Evolutionary conservation across 2,797 vertebrate species (phyloP).

Genomic region (Sciaenops ocellatus): DNA sequence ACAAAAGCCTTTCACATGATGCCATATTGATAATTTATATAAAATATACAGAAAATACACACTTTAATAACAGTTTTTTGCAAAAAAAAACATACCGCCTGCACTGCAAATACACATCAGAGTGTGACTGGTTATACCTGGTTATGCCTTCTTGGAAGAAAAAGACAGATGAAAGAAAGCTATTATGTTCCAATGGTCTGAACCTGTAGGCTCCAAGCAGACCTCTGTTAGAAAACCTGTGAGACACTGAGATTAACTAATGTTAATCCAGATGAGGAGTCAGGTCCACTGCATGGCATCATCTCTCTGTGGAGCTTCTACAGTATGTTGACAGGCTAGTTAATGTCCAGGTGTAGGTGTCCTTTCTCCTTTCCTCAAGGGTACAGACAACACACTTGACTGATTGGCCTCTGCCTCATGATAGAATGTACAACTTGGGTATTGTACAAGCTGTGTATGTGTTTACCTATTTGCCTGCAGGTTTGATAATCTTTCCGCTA

Average conservation of each 20-base stretch:
- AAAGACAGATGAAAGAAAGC: not conserved
- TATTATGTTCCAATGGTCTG: not conserved
- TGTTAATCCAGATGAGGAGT: slow-evolving; percentile 9
- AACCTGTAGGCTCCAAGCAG: not conserved
- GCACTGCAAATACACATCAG: not conserved
- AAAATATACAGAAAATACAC: not conserved
- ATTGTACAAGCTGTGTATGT: not conserved
- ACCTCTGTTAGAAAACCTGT: slow-evolving; percentile 3
- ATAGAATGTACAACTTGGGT: not conserved
- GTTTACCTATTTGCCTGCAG: not conserved
- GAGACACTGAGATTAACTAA: not conserved
- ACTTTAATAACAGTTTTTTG: not conserved
- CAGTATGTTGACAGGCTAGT: slow-evolving; percentile 5
- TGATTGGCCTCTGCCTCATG: not conserved
- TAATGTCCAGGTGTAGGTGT: slow-evolving; percentile 13
- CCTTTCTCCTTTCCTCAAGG: slow-evolving; percentile 12
- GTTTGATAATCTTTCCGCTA: not conserved
- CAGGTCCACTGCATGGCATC: slow-evolving; percentile 16
- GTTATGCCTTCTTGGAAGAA: not conserved
- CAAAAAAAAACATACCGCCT: not conserved
- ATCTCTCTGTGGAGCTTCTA: slow-evolving; percentile 1
- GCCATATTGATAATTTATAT: not conserved
- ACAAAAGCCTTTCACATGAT: not conserved
- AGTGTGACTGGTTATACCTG: not conserved
- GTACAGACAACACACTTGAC: not conserved